Percentiles rank a stretch among this genome's conserved stretches.
phyloP scores from a whole-genome alignment of 2,888 invertebrate species.

The Cantharis nigra region DNA sequence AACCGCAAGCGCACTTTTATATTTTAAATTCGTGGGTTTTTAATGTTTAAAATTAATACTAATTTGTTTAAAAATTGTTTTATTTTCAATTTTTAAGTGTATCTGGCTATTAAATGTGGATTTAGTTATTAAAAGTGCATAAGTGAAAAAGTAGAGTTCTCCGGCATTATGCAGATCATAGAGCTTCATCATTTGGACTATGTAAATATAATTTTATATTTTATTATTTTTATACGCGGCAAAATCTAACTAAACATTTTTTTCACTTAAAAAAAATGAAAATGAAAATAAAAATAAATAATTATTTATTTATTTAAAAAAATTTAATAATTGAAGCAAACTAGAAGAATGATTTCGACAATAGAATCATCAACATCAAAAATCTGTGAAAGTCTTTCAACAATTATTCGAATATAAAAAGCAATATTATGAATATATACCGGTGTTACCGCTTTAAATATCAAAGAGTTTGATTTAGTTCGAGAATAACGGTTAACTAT shows the following conservation, averaged over 20 bases:
- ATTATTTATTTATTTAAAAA: too few relatives aligned
- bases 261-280: too few relatives aligned
- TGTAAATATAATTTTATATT: slow-evolving; percentile 39
- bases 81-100: neutral
- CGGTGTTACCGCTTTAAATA: neutral
- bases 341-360: neutral
- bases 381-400: neutral
- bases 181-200: slow-evolving; percentile 49
- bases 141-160: neutral
- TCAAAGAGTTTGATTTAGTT: neutral
- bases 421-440: neutral
- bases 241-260: neutral
- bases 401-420: neutral
- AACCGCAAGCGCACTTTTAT: neutral
- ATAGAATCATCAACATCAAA: neutral
- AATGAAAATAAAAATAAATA: too few relatives aligned
- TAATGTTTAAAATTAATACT: neutral
- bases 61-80: neutral
- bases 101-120: neutral
- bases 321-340: neutral
- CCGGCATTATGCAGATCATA: slow-evolving; percentile 46
- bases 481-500: neutral
- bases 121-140: neutral
- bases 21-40: neutral
- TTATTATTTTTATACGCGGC: neutral